These are phyloP conservation scores for Masticophis lateralis DNA, from an alignment of 2,797 vertebrate genomes.

Conservation along the genomic window DNA sequence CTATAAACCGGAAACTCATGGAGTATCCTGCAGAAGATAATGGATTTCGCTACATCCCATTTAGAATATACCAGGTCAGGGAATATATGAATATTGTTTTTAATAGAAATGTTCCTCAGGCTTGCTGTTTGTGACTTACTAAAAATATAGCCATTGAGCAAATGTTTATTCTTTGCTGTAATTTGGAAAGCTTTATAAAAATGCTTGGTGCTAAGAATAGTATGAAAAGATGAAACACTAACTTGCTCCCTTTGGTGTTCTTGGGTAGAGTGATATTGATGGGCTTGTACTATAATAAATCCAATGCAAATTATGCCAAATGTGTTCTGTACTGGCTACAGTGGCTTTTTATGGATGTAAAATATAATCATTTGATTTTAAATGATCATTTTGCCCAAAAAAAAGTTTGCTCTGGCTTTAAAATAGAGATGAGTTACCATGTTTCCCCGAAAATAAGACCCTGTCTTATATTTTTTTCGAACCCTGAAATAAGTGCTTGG, in stretches of 20 bases:
- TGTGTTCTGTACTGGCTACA: not conserved
- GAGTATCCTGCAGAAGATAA: slow-evolving; percentile 91
- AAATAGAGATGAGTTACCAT: not conserved
- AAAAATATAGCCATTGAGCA: not conserved
- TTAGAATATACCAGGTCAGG: slow-evolving; percentile 97
- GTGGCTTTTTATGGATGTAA: not conserved
- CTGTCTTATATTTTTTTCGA: too few species aligned
- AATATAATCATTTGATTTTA: not conserved
- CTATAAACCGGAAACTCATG: slow-evolving; percentile 99
- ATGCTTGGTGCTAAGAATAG: not conserved
- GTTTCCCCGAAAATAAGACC: too few species aligned
- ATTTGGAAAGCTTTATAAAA: not conserved
- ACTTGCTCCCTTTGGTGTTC: not conserved
- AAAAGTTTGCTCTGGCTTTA: not conserved
- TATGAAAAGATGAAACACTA: not conserved
- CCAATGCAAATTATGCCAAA: not conserved
- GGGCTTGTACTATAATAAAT: not conserved
- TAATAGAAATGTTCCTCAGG: not conserved
- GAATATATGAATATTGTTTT: not conserved
- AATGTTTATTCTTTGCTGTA: not conserved
- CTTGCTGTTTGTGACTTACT: not conserved
- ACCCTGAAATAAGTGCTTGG: too few species aligned
- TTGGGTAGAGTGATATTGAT: not conserved
- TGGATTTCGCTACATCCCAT: slow-evolving; percentile 96
- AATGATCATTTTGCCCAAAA: not conserved